A percentile compares a stretch with the other conserved stretches of the same genome.
Evolutionary conservation across 2,797 vertebrate species (phyloP).

Genomic region (Anguilla pacifica): DNA sequence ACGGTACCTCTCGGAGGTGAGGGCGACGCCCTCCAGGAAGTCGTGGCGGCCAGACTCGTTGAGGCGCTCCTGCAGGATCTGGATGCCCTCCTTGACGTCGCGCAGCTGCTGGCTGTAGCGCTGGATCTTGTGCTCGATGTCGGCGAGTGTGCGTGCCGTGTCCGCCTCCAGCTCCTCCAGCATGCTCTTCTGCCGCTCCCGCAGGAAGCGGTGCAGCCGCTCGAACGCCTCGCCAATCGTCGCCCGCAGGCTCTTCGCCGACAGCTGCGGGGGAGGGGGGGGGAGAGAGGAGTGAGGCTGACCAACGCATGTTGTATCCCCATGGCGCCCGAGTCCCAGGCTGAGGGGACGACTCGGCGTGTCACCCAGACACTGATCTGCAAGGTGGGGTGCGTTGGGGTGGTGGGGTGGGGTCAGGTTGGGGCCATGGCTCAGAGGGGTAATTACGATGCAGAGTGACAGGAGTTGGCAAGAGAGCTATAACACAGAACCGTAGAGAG

Average conservation of each 20-base stretch:
- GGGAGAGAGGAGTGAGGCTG: background rate
- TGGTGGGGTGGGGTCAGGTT: background rate
- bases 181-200: constrained; percentile 95
- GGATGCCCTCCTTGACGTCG: constrained; percentile 92
- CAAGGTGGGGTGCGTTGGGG: no score
- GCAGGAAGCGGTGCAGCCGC: constrained; percentile 89
- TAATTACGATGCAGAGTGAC: background rate
- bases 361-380: background rate
- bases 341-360: background rate
- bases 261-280: constrained; percentile 75
- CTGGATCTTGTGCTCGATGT: constrained; percentile 97
- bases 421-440: background rate
- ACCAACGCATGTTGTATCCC: constrained; percentile 15
- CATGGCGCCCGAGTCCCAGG: background rate
- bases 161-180: constrained; percentile 95
- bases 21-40: constrained; percentile 87
- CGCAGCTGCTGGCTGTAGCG: constrained; percentile 95
- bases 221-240: constrained; percentile 93
- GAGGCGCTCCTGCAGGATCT: constrained; percentile 94
- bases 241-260: constrained; percentile 88
- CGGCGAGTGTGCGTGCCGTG: constrained; percentile 86
- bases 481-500: background rate
- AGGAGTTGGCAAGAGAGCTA: background rate
- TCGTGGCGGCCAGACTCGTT: constrained; percentile 82
- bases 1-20: constrained; percentile 85